A percentile compares a stretch with the other conserved stretches of the same genome.
Evolutionary conservation across 2,888 invertebrate genomes (phyloP).

Genomic region (Drosophila kanekoi): DNA sequence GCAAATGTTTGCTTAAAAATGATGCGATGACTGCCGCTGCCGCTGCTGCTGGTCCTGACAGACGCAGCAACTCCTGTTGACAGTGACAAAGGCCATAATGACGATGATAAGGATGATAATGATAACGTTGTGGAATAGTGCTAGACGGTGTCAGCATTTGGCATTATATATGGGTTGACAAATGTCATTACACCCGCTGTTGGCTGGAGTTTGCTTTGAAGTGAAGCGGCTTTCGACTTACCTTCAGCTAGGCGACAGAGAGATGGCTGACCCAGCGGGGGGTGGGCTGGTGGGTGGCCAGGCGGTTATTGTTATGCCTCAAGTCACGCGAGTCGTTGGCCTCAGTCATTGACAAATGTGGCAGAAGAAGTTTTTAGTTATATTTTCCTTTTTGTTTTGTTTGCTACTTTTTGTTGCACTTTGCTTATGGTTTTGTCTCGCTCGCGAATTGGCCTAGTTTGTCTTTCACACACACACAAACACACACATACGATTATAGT

Average conservation of each 20-base stretch:
- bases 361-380: constrained; percentile 49
- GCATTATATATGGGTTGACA: constrained; percentile 62
- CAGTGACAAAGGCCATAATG: constrained; percentile 73
- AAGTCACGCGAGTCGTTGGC: constrained; percentile 74
- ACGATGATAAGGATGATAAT: constrained; percentile 37
- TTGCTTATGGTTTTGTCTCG: constrained; percentile 46
- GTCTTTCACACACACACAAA: constrained; percentile 47
- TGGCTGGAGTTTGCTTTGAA: constrained; percentile 63
- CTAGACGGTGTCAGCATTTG: constrained; percentile 36
- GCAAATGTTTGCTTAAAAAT: constrained; percentile 55
- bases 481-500: constrained; percentile 17
- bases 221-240: constrained; percentile 49
- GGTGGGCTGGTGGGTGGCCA: background rate
- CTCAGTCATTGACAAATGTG: constrained; percentile 73
- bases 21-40: constrained; percentile 32
- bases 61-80: constrained; percentile 68
- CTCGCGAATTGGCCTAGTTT: constrained; percentile 75
- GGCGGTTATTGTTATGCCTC: constrained; percentile 44
- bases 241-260: constrained; percentile 22
- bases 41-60: constrained; percentile 56
- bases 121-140: constrained; percentile 17
- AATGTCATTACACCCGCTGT: constrained; percentile 78
- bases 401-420: constrained; percentile 46
- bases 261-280: background rate
- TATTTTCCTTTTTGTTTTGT: constrained; percentile 32